Evolutionary conservation across 1,140 invertebrate species (phyloP), one percentile per base, ranked within the genome.

Genomic region (Caenorhabditis brenneri): DNA sequence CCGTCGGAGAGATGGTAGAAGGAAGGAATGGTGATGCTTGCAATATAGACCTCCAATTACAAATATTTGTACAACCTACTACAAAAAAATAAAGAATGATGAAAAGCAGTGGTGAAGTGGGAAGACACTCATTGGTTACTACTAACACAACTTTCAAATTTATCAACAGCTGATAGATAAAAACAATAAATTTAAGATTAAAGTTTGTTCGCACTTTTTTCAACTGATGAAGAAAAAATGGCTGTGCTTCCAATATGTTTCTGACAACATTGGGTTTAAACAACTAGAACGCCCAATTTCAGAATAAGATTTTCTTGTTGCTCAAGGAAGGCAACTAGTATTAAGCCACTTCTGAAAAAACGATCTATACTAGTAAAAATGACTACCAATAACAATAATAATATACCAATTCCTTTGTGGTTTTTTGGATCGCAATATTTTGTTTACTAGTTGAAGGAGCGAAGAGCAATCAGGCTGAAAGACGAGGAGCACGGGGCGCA

Each of bases 21-120:
- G 48, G 48, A 51, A 42, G 12, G 39, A 42, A 42, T 6, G 49
- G 19, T 16, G 22, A 51, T 51, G 49, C 53, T 58, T 29, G 53
- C 53, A 58, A 58, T 58, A 51, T 15, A 58, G 49, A 51, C 49
- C 49, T 51, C 19, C 19, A 7, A 22, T 29, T 31, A 58, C 53
- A 58, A 58, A 58, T 58, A 58, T 58, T 58, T 58, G 53, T 58
- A 58, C 53, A 58, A 58, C 29, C 53, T 31, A 58, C 53, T 27
- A 58, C 53, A 58, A 58, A 58, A 58, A 58, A 58, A 27, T 10
- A n/a, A 58, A 29, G 53, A 58, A 31, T 31, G 53, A 58, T 22
- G 6, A 58, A 58, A 58, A 58, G 53, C 10, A 58, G 53, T 58
- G n/a, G 53, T 58, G n/a, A n/a, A 58, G 24, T 16, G n/a, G 53